Evolutionary conservation across 2,113 vertebrate species (phyloP).

Genomic region (Oncorhynchus masou): DNA sequence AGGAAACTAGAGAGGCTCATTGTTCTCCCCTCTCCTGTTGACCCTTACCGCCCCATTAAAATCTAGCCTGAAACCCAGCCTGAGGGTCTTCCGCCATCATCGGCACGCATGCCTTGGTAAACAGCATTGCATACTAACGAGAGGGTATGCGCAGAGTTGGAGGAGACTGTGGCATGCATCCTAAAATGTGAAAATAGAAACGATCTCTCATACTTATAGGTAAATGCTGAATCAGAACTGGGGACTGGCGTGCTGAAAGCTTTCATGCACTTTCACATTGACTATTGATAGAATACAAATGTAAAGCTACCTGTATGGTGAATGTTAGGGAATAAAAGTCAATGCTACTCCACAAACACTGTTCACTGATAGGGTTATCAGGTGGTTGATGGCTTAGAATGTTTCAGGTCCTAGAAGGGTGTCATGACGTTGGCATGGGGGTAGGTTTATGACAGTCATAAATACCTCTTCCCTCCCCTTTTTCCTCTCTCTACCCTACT

Average conservation of each 20-base stretch:
- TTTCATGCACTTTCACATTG: no score
- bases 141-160: background rate
- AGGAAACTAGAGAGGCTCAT: constrained; percentile 44
- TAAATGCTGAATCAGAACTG: background rate
- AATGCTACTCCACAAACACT: no score
- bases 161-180: constrained; percentile 15
- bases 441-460: no score
- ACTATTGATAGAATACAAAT: no score
- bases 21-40: constrained; percentile 57
- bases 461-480: no score
- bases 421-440: no score
- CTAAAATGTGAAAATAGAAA: constrained; percentile 23
- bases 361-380: no score
- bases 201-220: constrained; percentile 24
- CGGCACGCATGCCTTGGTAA: constrained; percentile 21
- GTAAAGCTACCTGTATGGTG: no score
- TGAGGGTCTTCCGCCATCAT: constrained; percentile 65
- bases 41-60: constrained; percentile 72
- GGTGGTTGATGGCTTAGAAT: no score
- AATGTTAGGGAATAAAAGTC: no score
- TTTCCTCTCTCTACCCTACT: no score
- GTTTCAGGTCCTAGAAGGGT: no score
- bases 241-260: background rate
- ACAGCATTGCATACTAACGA: constrained; percentile 51
- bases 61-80: constrained; percentile 70